These are phyloP conservation scores for Melangyna quadrimaculata DNA, from an alignment of 2,888 invertebrate species.

Conservation along the genomic window DNA sequence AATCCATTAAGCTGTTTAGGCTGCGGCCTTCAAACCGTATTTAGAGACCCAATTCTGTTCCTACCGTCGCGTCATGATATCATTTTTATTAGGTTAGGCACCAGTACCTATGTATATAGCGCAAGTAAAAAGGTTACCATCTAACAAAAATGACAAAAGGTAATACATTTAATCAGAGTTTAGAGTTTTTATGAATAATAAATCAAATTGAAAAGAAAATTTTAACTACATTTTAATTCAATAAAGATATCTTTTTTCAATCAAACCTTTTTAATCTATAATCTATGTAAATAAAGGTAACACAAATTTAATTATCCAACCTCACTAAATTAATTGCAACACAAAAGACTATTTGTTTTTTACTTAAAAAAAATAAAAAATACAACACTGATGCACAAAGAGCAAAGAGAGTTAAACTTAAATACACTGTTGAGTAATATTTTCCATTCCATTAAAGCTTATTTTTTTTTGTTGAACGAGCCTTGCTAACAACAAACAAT, in stretches of 20 bases:
- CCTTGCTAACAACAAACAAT: conserved; percentile 25
- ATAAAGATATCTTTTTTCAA: background rate
- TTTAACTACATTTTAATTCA: background rate
- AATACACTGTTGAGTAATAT: background rate
- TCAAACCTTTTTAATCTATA: background rate
- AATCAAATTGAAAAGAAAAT: background rate
- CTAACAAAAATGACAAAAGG: too few species aligned
- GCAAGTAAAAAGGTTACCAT: too few species aligned
- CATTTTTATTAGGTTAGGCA: too few species aligned
- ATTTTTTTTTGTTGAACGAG: background rate
- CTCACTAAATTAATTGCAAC: background rate
- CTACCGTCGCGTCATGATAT: too few species aligned
- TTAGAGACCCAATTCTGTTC: too few species aligned
- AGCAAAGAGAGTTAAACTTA: background rate
- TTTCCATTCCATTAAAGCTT: conserved; percentile 49
- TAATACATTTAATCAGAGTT: too few species aligned
- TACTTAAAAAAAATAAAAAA: background rate
- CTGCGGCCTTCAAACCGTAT: too few species aligned
- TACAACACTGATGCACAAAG: background rate
- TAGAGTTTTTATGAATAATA: too few species aligned
- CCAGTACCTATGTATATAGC: too few species aligned
- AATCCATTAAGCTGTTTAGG: too few species aligned
- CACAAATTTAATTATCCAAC: background rate
- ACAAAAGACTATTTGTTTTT: background rate
- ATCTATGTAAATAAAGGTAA: background rate